Percentiles rank a stretch among this genome's conserved stretches.
These are phyloP conservation scores for Sitodiplosis mosellana DNA, from an alignment of 1,140 invertebrate species.

Conservation along the genomic window DNA sequence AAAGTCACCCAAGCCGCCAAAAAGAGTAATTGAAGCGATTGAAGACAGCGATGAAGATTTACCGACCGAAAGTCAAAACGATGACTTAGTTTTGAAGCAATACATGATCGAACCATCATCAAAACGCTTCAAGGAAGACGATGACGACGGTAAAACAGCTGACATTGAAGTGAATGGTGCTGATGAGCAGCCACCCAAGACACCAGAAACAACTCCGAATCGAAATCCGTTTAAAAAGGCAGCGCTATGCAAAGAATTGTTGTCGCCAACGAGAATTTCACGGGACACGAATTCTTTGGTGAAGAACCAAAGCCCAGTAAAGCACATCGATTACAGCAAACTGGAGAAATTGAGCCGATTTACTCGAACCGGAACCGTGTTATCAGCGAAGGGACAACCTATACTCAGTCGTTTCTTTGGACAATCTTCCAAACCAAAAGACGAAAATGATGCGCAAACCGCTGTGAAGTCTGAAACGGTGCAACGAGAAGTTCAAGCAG, in stretches of 20 bases:
- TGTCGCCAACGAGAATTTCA: neutral
- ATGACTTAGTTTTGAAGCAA: neutral
- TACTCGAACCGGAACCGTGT: neutral
- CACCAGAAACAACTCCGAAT: neutral
- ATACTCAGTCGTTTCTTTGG: neutral
- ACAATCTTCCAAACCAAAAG: neutral
- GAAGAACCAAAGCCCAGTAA: neutral
- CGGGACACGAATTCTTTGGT: neutral
- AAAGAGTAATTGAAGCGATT: neutral
- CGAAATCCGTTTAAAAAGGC: neutral
- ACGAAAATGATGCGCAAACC: neutral
- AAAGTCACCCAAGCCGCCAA: neutral
- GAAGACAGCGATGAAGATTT: neutral
- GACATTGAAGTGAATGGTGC: neutral
- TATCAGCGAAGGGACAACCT: neutral
- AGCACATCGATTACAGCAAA: neutral
- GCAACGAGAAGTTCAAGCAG: too few species aligned
- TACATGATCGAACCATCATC: neutral
- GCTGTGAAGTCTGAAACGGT: too few species aligned
- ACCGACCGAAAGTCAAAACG: neutral
- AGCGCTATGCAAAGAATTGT: neutral
- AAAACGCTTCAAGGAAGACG: neutral
- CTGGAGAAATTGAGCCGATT: neutral
- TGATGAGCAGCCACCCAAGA: neutral
- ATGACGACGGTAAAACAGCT: neutral